phyloP scores from a whole-genome alignment of 2,113 vertebrate species.

The Gavia stellata region DNA sequence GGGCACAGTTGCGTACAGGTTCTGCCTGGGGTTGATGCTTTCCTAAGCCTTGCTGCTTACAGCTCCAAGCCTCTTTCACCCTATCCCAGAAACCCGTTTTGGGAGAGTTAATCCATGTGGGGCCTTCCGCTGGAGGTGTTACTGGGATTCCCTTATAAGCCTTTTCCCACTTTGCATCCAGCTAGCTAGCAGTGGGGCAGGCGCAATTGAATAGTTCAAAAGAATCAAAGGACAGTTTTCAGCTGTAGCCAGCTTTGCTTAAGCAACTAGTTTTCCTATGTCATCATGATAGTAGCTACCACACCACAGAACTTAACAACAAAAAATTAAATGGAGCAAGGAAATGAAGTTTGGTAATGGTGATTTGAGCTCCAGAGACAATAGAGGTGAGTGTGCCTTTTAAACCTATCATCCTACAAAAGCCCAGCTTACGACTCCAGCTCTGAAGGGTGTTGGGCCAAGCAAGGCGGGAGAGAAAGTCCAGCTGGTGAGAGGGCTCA shows the following conservation, averaged over 20 bases:
- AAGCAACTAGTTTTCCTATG: not conserved
- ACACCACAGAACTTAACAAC: not conserved
- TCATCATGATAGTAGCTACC: not conserved
- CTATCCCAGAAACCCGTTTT: not conserved
- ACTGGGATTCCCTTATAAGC: not conserved
- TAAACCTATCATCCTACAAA: not conserved
- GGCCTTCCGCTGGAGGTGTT: not conserved
- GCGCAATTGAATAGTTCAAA: not conserved
- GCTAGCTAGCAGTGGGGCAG: not conserved
- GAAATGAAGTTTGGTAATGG: not conserved
- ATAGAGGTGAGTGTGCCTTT: not conserved
- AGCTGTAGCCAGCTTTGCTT: not conserved
- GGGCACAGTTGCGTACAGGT: accelerated
- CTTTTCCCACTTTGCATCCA: not conserved
- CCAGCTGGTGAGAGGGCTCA: not conserved
- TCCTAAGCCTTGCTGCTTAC: not conserved
- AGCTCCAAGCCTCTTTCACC: not conserved
- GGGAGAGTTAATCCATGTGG: not conserved
- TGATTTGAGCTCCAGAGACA: not conserved
- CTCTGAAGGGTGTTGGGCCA: not conserved
- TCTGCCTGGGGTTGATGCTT: not conserved
- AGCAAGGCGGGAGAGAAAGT: not conserved
- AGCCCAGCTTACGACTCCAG: not conserved
- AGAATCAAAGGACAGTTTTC: not conserved
- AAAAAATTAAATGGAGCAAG: not conserved